Conservation (phyloP, 2,888 invertebrate genomes). For the Hemaris fuciformis region DNA sequence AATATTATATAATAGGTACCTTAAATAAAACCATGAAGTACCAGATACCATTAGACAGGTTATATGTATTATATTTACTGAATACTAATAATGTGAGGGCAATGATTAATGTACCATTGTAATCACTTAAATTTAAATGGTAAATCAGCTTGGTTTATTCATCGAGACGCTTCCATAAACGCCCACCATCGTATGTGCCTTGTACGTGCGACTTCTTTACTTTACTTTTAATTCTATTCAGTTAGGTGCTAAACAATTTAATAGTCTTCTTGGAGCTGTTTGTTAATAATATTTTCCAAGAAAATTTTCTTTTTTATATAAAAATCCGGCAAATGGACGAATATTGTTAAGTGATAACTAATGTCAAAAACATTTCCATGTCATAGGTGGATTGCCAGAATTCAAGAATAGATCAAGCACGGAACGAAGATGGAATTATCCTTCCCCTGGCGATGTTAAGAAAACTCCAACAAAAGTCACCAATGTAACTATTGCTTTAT, state of each 20-base stretch:
- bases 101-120: neutral
- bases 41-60: neutral
- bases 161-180: constrained; percentile 53
- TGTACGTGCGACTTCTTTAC: constrained; percentile 22
- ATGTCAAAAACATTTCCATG: too few species aligned
- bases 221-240: constrained; percentile 5
- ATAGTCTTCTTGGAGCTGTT: neutral
- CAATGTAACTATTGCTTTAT: too few species aligned
- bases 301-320: neutral
- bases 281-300: neutral
- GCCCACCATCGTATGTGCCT: constrained; percentile 42
- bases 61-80: neutral
- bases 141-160: constrained; percentile 48
- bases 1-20: too few species aligned
- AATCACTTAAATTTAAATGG: constrained; percentile 29
- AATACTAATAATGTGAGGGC: neutral
- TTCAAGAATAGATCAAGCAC: too few species aligned
- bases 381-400: too few species aligned
- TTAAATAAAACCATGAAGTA: too few species aligned
- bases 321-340: neutral
- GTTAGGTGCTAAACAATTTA: neutral
- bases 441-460: too few species aligned
- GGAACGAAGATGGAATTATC: too few species aligned
- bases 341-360: too few species aligned
- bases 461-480: too few species aligned